A percentile compares a stretch with the other conserved stretches of the same genome.
These are phyloP conservation scores for Podilymbus podiceps DNA, from an alignment of 2,113 vertebrate genomes.

Conservation along the genomic window DNA sequence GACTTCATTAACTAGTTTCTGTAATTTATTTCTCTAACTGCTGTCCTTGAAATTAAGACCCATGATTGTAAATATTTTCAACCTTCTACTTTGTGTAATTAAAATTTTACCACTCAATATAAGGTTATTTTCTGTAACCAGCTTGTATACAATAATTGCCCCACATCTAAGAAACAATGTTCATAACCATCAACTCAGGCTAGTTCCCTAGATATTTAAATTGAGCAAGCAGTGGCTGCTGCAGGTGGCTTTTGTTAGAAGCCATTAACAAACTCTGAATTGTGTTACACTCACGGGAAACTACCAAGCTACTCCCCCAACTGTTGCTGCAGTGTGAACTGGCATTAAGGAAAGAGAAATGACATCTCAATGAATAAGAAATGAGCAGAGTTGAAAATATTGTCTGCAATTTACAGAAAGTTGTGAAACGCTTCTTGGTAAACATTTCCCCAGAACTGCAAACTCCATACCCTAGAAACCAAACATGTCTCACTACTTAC, in stretches of 20 bases:
- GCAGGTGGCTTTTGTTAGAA: not conserved
- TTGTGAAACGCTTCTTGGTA: constrained; percentile 42
- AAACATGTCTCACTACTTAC: not conserved
- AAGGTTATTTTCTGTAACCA: not conserved
- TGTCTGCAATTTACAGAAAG: constrained; percentile 10
- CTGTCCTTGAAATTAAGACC: not conserved
- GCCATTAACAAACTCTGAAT: not conserved
- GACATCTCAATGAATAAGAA: not conserved
- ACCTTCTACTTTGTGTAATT: not conserved
- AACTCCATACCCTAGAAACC: not conserved
- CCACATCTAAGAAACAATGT: not conserved
- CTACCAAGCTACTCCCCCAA: not conserved
- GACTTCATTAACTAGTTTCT: not conserved
- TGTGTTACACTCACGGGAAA: not conserved
- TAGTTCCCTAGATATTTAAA: not conserved
- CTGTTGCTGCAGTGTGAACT: not conserved
- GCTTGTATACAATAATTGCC: not conserved
- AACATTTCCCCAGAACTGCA: not conserved
- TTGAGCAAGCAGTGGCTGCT: not conserved
- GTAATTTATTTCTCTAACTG: not conserved
- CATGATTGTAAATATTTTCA: not conserved
- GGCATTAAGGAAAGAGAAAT: not conserved
- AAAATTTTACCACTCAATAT: not conserved
- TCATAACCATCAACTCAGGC: not conserved
- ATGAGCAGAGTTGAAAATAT: not conserved